phyloP scores from a whole-genome alignment of 2,888 invertebrate species.

The Oscheius sp. region DNA sequence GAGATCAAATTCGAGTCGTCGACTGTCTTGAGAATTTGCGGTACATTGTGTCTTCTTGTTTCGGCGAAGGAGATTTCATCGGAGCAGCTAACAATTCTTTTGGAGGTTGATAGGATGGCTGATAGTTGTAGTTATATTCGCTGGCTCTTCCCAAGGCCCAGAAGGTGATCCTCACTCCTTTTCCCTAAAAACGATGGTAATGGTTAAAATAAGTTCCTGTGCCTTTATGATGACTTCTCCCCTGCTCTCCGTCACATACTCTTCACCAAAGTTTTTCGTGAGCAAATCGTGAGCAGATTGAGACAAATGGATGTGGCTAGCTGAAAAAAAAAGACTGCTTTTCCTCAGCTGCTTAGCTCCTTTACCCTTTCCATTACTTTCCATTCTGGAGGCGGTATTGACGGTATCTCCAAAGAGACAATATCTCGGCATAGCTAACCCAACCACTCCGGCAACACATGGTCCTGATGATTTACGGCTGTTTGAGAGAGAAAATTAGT shows the following conservation, averaged over 20 bases:
- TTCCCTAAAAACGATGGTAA: constrained; percentile 34
- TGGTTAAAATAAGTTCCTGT: no score
- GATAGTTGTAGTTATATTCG: not conserved
- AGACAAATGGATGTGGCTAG: constrained; percentile 64
- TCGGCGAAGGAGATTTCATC: not conserved
- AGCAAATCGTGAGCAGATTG: constrained; percentile 60
- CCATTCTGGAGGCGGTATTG: constrained; percentile 70
- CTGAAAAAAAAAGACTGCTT: constrained; percentile 8
- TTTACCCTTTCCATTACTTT: constrained; percentile 69
- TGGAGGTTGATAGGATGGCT: not conserved
- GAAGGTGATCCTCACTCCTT: constrained; percentile 50
- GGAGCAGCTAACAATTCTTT: not conserved
- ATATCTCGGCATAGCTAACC: constrained; percentile 67
- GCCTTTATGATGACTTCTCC: constrained; percentile 70
- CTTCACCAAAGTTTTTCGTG: constrained; percentile 54
- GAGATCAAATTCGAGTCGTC: no score
- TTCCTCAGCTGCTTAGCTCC: no score
- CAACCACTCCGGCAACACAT: constrained; percentile 65
- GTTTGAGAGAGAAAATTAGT: not conserved
- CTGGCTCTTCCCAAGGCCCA: constrained; percentile 37
- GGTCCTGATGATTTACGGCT: constrained; percentile 48
- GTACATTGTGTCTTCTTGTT: constrained; percentile 18
- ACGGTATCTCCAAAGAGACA: constrained; percentile 71
- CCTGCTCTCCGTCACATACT: constrained; percentile 63
- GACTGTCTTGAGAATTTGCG: not conserved